A percentile compares a stretch with the other conserved stretches of the same genome.
Conservation (phyloP, 2,113 vertebrate species). For the Ascaphus truei region DNA sequence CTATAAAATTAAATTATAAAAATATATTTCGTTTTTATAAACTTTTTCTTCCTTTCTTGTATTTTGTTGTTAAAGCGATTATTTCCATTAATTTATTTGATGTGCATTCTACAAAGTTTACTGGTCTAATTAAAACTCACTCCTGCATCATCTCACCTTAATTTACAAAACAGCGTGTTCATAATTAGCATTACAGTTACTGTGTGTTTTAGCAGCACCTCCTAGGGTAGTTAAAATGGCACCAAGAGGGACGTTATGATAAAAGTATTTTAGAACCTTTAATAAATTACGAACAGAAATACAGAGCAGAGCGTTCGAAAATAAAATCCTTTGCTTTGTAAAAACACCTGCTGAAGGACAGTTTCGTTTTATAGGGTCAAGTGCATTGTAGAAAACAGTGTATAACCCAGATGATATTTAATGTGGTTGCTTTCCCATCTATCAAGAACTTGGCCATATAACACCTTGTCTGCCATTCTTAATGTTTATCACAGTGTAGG, state of each 20-base stretch:
- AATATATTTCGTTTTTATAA: no score
- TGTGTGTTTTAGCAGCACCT: conserved; percentile 4
- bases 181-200: conserved; percentile 37
- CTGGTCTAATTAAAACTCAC: conserved; percentile 34
- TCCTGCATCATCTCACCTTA: conserved; percentile 38
- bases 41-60: no score
- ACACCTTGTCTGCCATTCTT: no score
- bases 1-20: no score
- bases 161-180: conserved; percentile 39
- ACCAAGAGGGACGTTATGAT: background rate
- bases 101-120: conserved; percentile 6
- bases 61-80: no score
- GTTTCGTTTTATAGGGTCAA: background rate
- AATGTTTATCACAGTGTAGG: no score
- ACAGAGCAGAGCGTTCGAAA: background rate
- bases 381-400: background rate
- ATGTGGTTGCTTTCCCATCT: no score
- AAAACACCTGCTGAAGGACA: background rate
- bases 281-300: background rate
- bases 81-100: background rate
- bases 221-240: conserved; percentile 1
- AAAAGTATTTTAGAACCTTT: background rate
- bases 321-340: background rate
- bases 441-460: no score
- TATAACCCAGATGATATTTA: background rate